Evolutionary conservation across 2,888 invertebrate species (phyloP).

Genomic region (Ypsolopha sequella): DNA sequence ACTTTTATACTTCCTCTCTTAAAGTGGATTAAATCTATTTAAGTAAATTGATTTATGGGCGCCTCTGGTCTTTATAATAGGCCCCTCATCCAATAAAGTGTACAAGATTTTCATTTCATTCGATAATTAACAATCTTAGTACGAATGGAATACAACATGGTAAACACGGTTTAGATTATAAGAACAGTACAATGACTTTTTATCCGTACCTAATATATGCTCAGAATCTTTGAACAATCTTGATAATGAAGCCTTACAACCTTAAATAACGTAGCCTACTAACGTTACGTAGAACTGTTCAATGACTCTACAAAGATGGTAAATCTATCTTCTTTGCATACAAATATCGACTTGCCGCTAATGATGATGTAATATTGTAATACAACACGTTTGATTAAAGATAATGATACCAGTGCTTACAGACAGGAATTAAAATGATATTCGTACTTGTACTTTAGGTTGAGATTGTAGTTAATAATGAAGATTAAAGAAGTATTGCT

Average conservation of each 20-base stretch:
- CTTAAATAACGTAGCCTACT: no score
- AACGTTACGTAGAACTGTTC: no score
- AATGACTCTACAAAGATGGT: neutral
- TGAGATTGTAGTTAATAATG: neutral
- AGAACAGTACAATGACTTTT: no score
- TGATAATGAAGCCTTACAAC: no score
- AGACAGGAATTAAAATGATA: neutral
- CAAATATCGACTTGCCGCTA: neutral
- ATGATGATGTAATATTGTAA: neutral
- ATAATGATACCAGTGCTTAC: neutral
- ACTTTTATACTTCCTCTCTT: neutral
- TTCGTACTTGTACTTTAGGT: constrained; percentile 2
- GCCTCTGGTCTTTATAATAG: neutral
- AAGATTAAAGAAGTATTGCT: no score
- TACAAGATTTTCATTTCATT: no score
- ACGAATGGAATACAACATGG: no score
- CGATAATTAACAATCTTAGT: no score
- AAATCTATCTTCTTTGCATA: neutral
- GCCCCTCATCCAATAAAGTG: neutral
- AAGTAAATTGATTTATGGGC: constrained; percentile 3
- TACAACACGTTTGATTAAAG: neutral
- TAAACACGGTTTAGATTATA: no score
- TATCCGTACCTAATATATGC: no score
- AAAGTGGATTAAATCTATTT: constrained; percentile 3
- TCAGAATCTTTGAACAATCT: no score